Conservation (phyloP, 2,888 invertebrate genomes). For the Drosophila nr. perissopoda region DNA sequence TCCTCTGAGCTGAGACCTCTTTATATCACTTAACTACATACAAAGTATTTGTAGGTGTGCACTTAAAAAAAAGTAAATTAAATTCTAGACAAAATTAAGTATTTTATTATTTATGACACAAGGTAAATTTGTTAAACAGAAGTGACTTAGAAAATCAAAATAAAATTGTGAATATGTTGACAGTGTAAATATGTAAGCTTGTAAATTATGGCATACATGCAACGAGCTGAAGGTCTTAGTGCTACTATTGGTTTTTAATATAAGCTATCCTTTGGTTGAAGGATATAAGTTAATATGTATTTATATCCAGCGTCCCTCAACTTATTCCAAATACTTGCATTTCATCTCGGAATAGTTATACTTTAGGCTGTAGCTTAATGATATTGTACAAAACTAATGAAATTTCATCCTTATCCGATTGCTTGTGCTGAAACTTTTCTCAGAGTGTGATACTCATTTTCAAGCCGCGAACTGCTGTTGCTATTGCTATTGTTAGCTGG, state of each 20-base stretch:
- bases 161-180: background rate
- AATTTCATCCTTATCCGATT: background rate
- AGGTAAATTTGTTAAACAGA: background rate
- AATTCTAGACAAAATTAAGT: too few relatives aligned
- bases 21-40: constrained; percentile 25
- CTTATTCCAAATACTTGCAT: background rate
- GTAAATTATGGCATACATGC: too few relatives aligned
- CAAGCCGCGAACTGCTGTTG: constrained; percentile 26
- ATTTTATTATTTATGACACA: background rate
- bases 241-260: too few relatives aligned
- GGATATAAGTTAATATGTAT: too few relatives aligned
- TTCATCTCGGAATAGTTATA: background rate
- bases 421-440: background rate
- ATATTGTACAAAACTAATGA: background rate
- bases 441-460: constrained; percentile 38
- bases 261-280: too few relatives aligned
- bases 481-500: constrained; percentile 12
- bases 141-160: background rate
- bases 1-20: constrained; percentile 11
- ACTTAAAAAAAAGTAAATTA: background rate
- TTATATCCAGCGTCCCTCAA: background rate
- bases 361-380: background rate
- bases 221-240: background rate
- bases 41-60: background rate
- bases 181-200: background rate